Conservation (phyloP, 1,140 invertebrate species). For the Zaprionus gabonicus region DNA sequence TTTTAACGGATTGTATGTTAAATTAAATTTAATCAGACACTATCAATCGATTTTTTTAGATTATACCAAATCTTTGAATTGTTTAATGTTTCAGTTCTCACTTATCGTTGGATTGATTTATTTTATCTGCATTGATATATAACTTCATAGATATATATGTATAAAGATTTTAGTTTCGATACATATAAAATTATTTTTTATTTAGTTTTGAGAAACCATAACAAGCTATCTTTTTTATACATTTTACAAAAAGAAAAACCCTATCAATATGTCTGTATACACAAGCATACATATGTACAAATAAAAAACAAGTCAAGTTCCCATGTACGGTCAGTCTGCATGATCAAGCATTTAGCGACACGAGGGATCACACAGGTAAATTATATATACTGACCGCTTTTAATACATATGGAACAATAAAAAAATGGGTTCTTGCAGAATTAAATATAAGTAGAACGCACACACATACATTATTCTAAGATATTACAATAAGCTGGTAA, state of each 20-base stretch:
- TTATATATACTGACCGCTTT: too few relatives aligned
- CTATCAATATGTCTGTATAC: neutral
- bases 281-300: neutral
- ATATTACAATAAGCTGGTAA: too few relatives aligned
- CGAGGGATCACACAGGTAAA: too few relatives aligned
- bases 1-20: neutral
- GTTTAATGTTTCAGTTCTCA: neutral
- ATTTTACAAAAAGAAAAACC: neutral
- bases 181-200: neutral
- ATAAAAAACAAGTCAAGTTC: neutral
- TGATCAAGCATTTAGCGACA: neutral
- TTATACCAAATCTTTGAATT: neutral
- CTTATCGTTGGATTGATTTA: neutral
- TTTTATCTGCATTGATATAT: neutral
- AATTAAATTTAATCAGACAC: neutral
- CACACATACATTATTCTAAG: too few relatives aligned
- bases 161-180: neutral
- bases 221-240: neutral
- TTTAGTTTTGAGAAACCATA: neutral
- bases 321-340: neutral
- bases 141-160: neutral
- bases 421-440: too few relatives aligned
- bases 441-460: too few relatives aligned
- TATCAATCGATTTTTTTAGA: neutral
- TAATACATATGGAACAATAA: too few relatives aligned